Evolutionary conservation across 2,888 invertebrate genomes (phyloP).

Genomic region (Achlya flavicornis): DNA sequence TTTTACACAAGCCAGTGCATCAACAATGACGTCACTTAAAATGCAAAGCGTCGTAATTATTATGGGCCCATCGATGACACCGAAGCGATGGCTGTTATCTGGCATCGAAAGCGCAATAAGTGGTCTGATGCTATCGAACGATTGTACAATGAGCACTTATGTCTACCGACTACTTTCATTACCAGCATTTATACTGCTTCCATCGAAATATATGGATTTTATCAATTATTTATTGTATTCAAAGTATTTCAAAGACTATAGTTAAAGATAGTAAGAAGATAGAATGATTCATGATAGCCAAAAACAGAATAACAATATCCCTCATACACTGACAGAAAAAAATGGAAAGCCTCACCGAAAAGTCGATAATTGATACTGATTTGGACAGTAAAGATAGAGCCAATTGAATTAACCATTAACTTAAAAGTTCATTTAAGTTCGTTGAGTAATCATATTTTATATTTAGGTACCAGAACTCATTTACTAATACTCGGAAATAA

Average conservation of each 20-base stretch:
- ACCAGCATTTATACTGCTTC: constrained; percentile 26
- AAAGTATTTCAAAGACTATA: background rate
- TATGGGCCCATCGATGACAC: constrained; percentile 38
- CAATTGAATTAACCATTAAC: no score
- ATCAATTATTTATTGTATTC: constrained; percentile 19
- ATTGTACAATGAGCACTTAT: constrained; percentile 46
- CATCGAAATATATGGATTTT: constrained; percentile 32
- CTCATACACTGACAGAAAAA: no score
- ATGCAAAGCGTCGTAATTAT: constrained; percentile 38
- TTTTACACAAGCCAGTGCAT: constrained; percentile 26
- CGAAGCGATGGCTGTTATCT: constrained; percentile 34
- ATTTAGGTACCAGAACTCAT: no score
- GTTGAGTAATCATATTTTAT: no score
- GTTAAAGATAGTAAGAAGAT: no score
- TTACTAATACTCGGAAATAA: no score
- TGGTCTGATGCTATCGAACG: constrained; percentile 42
- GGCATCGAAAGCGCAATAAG: constrained; percentile 33
- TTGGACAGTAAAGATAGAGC: no score
- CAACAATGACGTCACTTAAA: constrained; percentile 32
- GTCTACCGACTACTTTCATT: constrained; percentile 33
- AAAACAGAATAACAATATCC: no score
- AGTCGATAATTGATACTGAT: no score
- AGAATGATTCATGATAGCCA: background rate
- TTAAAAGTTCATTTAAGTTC: no score
- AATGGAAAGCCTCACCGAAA: no score